These are phyloP conservation scores for Eupithecia pulchellata DNA, from an alignment of 2,888 invertebrate genomes.

Conservation along the genomic window DNA sequence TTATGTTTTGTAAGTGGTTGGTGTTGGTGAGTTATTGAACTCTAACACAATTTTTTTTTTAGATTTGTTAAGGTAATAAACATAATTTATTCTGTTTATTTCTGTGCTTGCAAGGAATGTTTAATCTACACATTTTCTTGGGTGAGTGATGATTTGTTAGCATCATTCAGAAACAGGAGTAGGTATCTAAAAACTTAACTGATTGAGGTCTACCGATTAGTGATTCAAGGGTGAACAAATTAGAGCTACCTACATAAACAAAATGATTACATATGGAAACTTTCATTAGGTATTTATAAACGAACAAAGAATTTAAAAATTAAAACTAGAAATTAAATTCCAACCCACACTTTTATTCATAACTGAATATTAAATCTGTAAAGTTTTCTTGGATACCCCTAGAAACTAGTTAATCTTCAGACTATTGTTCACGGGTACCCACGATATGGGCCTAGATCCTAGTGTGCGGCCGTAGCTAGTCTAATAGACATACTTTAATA, in stretches of 20 bases:
- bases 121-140: slow-evolving; percentile 27
- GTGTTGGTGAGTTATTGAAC: background rate
- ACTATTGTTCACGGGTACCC: too few relatives aligned
- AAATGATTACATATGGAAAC: background rate
- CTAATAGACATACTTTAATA: too few relatives aligned
- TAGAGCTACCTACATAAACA: background rate
- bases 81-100: slow-evolving; percentile 10
- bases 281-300: background rate
- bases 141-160: slow-evolving; percentile 27
- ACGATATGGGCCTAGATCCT: too few relatives aligned
- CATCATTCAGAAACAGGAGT: slow-evolving; percentile 11
- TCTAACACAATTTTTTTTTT: background rate
- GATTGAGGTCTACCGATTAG: background rate
- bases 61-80: background rate
- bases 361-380: too few relatives aligned
- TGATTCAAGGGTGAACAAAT: background rate
- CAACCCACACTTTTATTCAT: too few relatives aligned
- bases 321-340: too few relatives aligned
- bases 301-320: background rate
- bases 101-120: slow-evolving; percentile 33
- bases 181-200: slow-evolving; percentile 5
- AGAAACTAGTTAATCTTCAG: too few relatives aligned
- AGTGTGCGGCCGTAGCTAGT: too few relatives aligned
- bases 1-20: background rate
- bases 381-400: too few relatives aligned